A percentile compares a stretch with the other conserved stretches of the same genome.
Evolutionary conservation across 2,113 vertebrate species (phyloP).

Genomic region (Brachirus orientalis): DNA sequence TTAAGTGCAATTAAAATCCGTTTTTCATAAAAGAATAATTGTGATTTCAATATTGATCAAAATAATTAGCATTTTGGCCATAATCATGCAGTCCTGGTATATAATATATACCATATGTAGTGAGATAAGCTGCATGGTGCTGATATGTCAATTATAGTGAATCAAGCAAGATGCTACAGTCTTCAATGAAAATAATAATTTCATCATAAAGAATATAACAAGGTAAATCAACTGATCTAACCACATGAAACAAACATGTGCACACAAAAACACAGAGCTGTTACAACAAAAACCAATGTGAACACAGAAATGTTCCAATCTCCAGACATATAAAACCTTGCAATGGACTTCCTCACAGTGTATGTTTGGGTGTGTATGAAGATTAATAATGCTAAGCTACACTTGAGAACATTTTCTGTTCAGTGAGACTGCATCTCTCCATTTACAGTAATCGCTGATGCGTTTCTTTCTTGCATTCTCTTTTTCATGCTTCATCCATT

Average conservation of each 20-base stretch:
- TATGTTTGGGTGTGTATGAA: slow-evolving; percentile 1
- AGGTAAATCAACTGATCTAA: not conserved
- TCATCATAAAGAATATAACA: too few species aligned
- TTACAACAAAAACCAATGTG: not conserved
- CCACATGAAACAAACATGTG: not conserved
- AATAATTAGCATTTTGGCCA: too few species aligned
- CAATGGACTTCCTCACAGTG: not conserved
- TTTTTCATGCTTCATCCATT: not conserved
- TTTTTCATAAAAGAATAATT: too few species aligned
- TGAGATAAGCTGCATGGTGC: too few species aligned
- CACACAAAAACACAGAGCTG: not conserved
- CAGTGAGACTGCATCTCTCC: not conserved
- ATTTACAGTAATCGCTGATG: slow-evolving; percentile 22
- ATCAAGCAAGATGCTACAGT: slow-evolving; percentile 21
- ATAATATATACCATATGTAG: too few species aligned
- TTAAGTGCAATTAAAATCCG: too few species aligned
- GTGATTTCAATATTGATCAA: too few species aligned
- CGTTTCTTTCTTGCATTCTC: slow-evolving; percentile 7
- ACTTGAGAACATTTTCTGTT: slow-evolving; percentile 1
- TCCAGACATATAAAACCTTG: not conserved
- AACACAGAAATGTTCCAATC: not conserved
- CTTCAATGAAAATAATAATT: slow-evolving; percentile 27
- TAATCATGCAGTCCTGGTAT: too few species aligned
- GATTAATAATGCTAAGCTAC: not conserved
- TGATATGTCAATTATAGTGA: not conserved